phyloP scores from a whole-genome alignment of 2,797 vertebrate species.

The Myotis pilosus region DNA sequence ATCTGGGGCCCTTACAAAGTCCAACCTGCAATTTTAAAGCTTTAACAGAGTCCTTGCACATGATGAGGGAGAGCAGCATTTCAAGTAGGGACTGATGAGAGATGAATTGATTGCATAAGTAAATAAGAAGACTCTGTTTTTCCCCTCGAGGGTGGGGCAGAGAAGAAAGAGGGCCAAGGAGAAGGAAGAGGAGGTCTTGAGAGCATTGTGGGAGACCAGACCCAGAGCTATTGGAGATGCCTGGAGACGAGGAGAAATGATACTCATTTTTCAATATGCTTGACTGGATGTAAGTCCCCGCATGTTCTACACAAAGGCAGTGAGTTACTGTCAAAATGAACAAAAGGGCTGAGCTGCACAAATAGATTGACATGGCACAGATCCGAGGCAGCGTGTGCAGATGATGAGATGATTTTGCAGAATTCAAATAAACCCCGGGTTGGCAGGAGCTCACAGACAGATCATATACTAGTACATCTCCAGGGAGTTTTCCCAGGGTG shows the following conservation, averaged over 20 bases:
- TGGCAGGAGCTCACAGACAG: neutral
- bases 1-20: neutral
- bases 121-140: neutral
- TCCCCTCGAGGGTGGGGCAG: neutral
- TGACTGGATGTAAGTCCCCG: neutral
- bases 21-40: neutral
- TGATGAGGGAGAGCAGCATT: neutral
- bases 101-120: neutral
- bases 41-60: neutral
- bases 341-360: neutral
- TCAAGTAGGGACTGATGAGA: neutral
- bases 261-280: neutral
- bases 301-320: neutral
- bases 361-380: neutral
- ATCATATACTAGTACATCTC: neutral
- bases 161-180: neutral
- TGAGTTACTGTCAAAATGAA: conserved; percentile 14
- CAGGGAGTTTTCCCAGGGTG: neutral
- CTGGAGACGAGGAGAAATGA: neutral
- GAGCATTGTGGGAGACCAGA: neutral
- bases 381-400: neutral
- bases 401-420: neutral
- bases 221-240: neutral
- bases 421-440: neutral
- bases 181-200: neutral